Evolutionary conservation across 2,888 invertebrate species (phyloP).

Genomic region (Coenonympha arcania): DNA sequence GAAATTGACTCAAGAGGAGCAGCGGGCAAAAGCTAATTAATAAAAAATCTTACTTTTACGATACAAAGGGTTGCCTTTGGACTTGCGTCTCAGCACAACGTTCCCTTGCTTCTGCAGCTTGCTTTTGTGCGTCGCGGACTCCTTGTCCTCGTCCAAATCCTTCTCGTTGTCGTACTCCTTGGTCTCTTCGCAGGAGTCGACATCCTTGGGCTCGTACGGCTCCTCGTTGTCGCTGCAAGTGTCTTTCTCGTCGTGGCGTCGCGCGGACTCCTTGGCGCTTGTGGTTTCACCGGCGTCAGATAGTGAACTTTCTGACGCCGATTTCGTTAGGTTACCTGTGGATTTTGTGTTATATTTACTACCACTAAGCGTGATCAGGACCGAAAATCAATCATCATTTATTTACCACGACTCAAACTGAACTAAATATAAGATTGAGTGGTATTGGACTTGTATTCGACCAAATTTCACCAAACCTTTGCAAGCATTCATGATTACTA

Average conservation of each 20-base stretch:
- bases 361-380: too few relatives aligned
- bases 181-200: slow-evolving; percentile 55
- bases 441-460: too few relatives aligned
- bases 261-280: slow-evolving; percentile 81
- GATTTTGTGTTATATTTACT: too few relatives aligned
- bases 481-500: too few relatives aligned
- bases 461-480: too few relatives aligned
- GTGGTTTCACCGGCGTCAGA: slow-evolving; percentile 80
- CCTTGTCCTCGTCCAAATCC: slow-evolving; percentile 41
- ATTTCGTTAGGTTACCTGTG: slow-evolving; percentile 77
- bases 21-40: not conserved
- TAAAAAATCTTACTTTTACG: slow-evolving; percentile 77
- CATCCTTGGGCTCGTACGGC: slow-evolving; percentile 33
- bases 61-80: slow-evolving; percentile 78
- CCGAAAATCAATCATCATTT: too few relatives aligned
- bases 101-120: slow-evolving; percentile 67
- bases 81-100: slow-evolving; percentile 76
- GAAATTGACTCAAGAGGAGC: too few relatives aligned
- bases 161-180: slow-evolving; percentile 56
- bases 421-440: too few relatives aligned
- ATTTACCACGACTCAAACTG: too few relatives aligned
- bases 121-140: slow-evolving; percentile 37
- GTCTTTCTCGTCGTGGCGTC: slow-evolving; percentile 81
- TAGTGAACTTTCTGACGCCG: slow-evolving; percentile 90
- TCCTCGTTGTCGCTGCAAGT: slow-evolving; percentile 80